A percentile compares a stretch with the other conserved stretches of the same genome.
phyloP scores from a whole-genome alignment of 1,140 invertebrate species.

The Archivesica marissinica region DNA sequence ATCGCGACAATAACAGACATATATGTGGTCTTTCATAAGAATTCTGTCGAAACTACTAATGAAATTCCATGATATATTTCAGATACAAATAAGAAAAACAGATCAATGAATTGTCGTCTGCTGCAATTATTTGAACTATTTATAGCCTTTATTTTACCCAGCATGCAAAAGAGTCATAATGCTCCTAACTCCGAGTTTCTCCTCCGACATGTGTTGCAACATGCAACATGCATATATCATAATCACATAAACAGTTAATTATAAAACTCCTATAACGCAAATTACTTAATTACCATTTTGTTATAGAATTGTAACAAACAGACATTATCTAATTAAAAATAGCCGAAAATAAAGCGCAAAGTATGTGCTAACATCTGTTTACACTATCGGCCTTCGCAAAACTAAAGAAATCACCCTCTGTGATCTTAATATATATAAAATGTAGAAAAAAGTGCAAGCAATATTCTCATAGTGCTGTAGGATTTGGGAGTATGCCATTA shows the following conservation, averaged over 20 bases:
- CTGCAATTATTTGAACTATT: background rate
- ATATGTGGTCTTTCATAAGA: too few species aligned
- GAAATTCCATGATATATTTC: too few species aligned
- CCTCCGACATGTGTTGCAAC: background rate
- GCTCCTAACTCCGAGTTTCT: background rate
- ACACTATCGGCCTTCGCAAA: slow-evolving; percentile 14
- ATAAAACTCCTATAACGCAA: slow-evolving; percentile 6
- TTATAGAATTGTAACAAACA: slow-evolving; percentile 25
- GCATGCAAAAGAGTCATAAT: background rate
- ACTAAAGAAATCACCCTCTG: slow-evolving; percentile 46
- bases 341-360: slow-evolving; percentile 34
- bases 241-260: slow-evolving; percentile 11
- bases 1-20: too few species aligned
- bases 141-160: background rate
- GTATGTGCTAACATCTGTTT: slow-evolving; percentile 31
- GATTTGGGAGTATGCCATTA: slow-evolving; percentile 53
- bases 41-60: too few species aligned
- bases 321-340: slow-evolving; percentile 26
- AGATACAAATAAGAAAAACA: background rate
- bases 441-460: slow-evolving; percentile 34
- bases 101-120: background rate
- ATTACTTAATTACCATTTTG: slow-evolving; percentile 33
- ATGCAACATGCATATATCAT: background rate
- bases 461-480: slow-evolving; percentile 32
- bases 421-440: slow-evolving; percentile 45